Conservation (phyloP, 2,797 vertebrate genomes). For the Smutsia temminckii region DNA sequence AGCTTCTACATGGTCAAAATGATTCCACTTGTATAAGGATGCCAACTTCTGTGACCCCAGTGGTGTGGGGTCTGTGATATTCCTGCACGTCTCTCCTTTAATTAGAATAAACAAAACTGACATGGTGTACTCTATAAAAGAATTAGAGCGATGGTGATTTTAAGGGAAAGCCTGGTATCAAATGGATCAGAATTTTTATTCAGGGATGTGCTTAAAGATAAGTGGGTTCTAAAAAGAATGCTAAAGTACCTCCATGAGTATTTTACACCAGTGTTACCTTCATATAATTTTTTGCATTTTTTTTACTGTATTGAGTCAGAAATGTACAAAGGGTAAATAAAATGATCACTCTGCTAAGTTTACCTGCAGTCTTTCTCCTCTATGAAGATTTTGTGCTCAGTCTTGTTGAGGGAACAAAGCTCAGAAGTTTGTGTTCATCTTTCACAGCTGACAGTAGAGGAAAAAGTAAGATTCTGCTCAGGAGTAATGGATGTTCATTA, state of each 20-base stretch:
- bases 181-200: background rate
- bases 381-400: background rate
- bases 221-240: background rate
- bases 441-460: background rate
- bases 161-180: background rate
- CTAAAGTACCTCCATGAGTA: background rate
- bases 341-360: background rate
- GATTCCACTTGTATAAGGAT: background rate
- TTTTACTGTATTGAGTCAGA: background rate
- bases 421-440: background rate
- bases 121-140: background rate
- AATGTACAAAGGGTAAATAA: background rate
- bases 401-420: background rate
- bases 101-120: slow-evolving; percentile 46
- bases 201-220: background rate
- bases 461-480: background rate
- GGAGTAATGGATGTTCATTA: background rate
- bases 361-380: background rate
- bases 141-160: slow-evolving; percentile 28
- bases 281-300: background rate
- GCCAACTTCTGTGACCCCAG: background rate
- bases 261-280: background rate
- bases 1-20: background rate
- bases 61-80: background rate
- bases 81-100: background rate